A percentile compares a stretch with the other conserved stretches of the same genome.
Evolutionary conservation across 2,888 invertebrate genomes (phyloP).

Genomic region (Diarsia rubi): DNA sequence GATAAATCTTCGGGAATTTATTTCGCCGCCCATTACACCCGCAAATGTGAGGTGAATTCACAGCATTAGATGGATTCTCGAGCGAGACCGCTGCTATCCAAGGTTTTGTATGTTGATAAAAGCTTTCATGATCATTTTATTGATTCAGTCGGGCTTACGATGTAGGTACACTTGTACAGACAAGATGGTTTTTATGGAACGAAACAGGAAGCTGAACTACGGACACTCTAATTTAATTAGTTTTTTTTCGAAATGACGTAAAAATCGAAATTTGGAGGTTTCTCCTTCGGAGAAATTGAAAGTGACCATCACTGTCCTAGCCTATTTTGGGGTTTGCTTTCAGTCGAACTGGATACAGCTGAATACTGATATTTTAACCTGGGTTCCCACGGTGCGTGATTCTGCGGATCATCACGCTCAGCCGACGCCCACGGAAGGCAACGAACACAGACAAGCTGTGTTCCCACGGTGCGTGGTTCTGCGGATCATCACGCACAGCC

Average conservation of each 20-base stretch:
- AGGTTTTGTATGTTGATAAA: conserved; percentile 58
- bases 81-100: conserved; percentile 39
- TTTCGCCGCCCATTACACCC: conserved; percentile 63
- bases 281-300: background rate
- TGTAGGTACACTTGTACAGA: conserved; percentile 16
- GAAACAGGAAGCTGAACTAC: background rate
- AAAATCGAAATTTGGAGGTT: background rate
- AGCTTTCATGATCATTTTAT: conserved; percentile 63
- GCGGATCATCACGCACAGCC: too few relatives aligned
- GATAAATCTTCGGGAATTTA: conserved; percentile 65
- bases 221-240: background rate
- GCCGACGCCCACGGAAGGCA: too few relatives aligned
- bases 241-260: background rate
- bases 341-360: too few relatives aligned
- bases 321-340: too few relatives aligned
- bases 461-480: too few relatives aligned
- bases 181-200: conserved; percentile 6
- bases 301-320: too few relatives aligned
- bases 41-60: conserved; percentile 63
- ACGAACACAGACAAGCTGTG: too few relatives aligned
- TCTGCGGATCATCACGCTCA: too few relatives aligned
- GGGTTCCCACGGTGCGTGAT: too few relatives aligned
- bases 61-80: conserved; percentile 53
- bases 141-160: conserved; percentile 33
- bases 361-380: too few relatives aligned